Conservation (phyloP, 2,797 vertebrate genomes). For the Enteromius thamalakanensis region DNA sequence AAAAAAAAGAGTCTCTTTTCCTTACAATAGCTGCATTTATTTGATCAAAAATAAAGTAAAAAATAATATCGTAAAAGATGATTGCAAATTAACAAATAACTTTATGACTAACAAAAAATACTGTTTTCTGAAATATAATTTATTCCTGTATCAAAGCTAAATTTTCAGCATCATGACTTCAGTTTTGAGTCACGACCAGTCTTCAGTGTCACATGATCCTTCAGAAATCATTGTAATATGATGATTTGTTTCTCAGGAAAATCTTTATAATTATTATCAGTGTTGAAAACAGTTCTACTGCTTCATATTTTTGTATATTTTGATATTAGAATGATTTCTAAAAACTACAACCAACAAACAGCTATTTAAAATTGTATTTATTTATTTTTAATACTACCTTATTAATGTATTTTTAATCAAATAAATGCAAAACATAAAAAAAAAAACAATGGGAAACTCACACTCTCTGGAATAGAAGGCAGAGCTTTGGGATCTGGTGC, state of each 20-base stretch:
- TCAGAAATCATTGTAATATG: background rate
- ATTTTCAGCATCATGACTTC: background rate
- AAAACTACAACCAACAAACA: background rate
- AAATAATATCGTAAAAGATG: background rate
- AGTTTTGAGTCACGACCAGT: background rate
- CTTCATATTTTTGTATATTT: background rate
- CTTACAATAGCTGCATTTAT: background rate
- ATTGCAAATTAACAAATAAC: background rate
- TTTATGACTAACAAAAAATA: background rate
- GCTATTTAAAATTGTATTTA: background rate
- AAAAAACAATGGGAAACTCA: conserved; percentile 69
- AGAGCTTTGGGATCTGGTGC: conserved; percentile 83
- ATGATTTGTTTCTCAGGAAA: background rate
- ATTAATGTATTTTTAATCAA: background rate
- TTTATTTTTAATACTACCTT: background rate
- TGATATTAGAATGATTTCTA: background rate
- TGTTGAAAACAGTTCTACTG: background rate
- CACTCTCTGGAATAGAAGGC: conserved; percentile 90
- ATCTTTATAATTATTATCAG: background rate
- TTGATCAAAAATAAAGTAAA: background rate
- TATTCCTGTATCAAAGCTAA: background rate
- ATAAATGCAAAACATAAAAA: background rate
- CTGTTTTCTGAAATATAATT: background rate
- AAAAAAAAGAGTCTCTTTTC: background rate
- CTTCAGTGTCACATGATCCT: background rate